Conservation (phyloP, 2,888 invertebrate genomes). For the Tetragnatha montana region DNA sequence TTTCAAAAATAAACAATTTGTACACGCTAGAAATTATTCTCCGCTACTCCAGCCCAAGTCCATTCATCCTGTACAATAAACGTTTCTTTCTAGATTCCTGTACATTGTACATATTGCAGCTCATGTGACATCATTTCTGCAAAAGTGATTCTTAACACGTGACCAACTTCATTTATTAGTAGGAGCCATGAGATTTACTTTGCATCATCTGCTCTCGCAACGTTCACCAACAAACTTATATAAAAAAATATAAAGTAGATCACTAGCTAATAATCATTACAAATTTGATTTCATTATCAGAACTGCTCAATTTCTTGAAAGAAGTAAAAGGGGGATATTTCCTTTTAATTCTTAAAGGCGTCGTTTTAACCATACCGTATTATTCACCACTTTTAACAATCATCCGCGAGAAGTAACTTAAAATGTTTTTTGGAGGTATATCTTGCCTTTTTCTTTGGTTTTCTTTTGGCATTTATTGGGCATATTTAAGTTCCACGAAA, state of each 20-base stretch:
- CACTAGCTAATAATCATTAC: not conserved
- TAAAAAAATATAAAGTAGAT: not conserved
- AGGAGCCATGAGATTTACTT: not conserved
- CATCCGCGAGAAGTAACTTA: slow-evolving; percentile 36
- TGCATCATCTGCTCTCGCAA: not conserved
- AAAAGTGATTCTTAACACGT: not conserved
- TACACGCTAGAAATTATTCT: not conserved
- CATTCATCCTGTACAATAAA: not conserved
- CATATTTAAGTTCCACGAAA: slow-evolving; percentile 24
- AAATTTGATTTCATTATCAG: not conserved
- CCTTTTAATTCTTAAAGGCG: not conserved
- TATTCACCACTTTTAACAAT: slow-evolving; percentile 1
- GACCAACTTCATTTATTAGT: not conserved
- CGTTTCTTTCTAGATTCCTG: not conserved
- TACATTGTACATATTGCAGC: not conserved
- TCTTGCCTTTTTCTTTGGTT: slow-evolving; percentile 64
- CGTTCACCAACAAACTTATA: not conserved
- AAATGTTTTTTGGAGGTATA: slow-evolving; percentile 51
- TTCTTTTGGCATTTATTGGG: slow-evolving; percentile 63
- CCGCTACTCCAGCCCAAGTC: not conserved
- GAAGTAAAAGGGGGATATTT: not conserved
- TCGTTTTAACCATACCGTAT: not conserved
- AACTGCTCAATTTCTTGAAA: not conserved
- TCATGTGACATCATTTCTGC: not conserved
- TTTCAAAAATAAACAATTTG: not conserved